Evolutionary conservation across 2,888 invertebrate species (phyloP), one percentile per base, ranked within the genome.

Genomic region (Metopia argyrocephala): DNA sequence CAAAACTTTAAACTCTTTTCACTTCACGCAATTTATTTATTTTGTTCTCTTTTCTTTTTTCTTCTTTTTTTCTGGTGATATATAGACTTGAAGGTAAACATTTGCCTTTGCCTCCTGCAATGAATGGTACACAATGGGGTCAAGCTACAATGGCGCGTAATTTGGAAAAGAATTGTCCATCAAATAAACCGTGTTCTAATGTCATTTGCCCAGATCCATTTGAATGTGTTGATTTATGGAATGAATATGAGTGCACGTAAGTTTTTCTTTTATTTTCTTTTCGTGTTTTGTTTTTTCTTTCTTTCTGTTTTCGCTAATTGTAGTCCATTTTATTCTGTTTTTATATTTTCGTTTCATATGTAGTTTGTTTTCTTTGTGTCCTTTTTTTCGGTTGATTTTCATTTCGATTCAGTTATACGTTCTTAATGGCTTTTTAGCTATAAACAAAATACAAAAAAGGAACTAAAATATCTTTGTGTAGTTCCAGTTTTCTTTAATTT

Each of bases 181-280:
- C 98, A 3, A 97, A 98, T 87, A 97, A 97, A 88, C 98, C 98
- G 2, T 98, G 98, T 89, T 96, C 96, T 85, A 96, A 97, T 90
- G 96, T 98, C 48, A 96, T 97, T 87, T 98, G 98, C 89, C 95
- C 96, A 0, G 96, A 96, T 87, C 97, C 96, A 12, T 97, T 97
- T 90, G 97, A 97, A 87, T 98, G 98, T 91, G 96, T 97, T 83
- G 98, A 97, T 91, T 93, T 98, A 15, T 99, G 99, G 98, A 98
- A 98, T 91, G 96, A 97, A 91, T 97, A 97, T 88, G 98, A 98
- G 90, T 99, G 99, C 97, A 97, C 98, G 97, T 99, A 92, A 95
- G 97, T 95, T 52, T 0, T 56, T 31, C 62, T 28, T 27, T 20
- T 59, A 4, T 57, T 54, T 64, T 25, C 25, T 15, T 65, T 25